phyloP scores from a whole-genome alignment of 37 sponge, comb jelly and placozoan species.

The Crambe crambe region DNA sequence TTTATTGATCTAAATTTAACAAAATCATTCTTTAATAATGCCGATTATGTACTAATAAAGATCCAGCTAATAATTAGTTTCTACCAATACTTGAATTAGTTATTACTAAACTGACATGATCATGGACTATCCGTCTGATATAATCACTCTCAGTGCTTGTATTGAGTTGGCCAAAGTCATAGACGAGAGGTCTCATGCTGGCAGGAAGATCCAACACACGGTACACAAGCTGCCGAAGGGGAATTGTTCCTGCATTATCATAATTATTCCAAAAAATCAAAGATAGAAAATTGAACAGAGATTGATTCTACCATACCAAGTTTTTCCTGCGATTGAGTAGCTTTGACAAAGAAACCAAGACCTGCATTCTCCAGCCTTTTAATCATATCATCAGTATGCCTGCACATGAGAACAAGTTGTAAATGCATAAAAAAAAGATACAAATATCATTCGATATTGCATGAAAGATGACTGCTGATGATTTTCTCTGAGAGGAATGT shows the following conservation, averaged over 20 bases:
- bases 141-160: constrained; percentile 72
- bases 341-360: constrained; percentile 81
- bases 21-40: no score
- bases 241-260: constrained; percentile 34
- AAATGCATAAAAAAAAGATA: no score
- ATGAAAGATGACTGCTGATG: no score
- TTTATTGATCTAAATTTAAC: constrained; percentile 12
- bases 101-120: constrained; percentile 69
- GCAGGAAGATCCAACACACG: constrained; percentile 93
- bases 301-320: constrained; percentile 38
- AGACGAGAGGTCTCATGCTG: constrained; percentile 92
- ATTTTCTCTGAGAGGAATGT: no score
- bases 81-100: not conserved
- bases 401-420: no score
- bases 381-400: constrained; percentile 85
- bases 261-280: not conserved
- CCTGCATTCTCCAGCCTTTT: constrained; percentile 79
- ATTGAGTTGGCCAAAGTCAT: constrained; percentile 95
- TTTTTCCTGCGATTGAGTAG: constrained; percentile 57
- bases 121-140: constrained; percentile 71
- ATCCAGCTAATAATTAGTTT: not conserved
- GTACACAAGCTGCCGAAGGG: constrained; percentile 94
- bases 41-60: no score
- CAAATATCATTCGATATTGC: no score
- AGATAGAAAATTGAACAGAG: not conserved